These are phyloP conservation scores for Drosophila kikkawai DNA, from an alignment of 1,140 invertebrate species.

Conservation along the genomic window DNA sequence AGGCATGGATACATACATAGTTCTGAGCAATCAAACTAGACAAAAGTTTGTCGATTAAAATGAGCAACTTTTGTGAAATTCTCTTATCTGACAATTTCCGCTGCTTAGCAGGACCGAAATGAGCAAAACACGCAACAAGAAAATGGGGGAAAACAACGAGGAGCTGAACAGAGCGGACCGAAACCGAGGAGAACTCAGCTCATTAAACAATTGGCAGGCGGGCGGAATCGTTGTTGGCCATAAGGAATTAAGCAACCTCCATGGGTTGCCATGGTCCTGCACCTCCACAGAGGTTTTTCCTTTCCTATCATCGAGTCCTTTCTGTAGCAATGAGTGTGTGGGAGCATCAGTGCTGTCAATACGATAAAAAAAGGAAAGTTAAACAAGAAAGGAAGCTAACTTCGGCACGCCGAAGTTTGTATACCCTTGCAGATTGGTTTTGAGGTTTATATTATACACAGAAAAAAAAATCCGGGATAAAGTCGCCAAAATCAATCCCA, in stretches of 20 bases:
- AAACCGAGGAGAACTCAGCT: constrained; percentile 63
- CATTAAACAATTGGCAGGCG: constrained; percentile 78
- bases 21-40: constrained; percentile 62
- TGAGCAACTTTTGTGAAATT: constrained; percentile 71
- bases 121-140: constrained; percentile 58
- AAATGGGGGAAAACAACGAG: constrained; percentile 25
- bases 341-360: background rate
- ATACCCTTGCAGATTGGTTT: too few species aligned
- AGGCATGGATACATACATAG: constrained; percentile 37
- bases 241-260: constrained; percentile 65
- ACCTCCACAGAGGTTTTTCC: too few species aligned
- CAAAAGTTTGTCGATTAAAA: constrained; percentile 78
- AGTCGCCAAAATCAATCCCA: too few species aligned
- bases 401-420: too few species aligned
- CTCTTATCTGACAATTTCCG: constrained; percentile 73
- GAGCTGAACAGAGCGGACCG: constrained; percentile 4
- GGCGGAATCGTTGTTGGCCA: constrained; percentile 46
- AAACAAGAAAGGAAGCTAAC: background rate
- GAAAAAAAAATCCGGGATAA: too few species aligned
- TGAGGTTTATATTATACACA: too few species aligned
- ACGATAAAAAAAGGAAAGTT: background rate
- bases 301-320: constrained; percentile 54
- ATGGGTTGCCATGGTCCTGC: constrained; percentile 27
- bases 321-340: constrained; percentile 5
- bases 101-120: constrained; percentile 61